Evolutionary conservation across 35 echinoderm and acorn worm species (phyloP).

Genomic region (Stichopus chloronotus): DNA sequence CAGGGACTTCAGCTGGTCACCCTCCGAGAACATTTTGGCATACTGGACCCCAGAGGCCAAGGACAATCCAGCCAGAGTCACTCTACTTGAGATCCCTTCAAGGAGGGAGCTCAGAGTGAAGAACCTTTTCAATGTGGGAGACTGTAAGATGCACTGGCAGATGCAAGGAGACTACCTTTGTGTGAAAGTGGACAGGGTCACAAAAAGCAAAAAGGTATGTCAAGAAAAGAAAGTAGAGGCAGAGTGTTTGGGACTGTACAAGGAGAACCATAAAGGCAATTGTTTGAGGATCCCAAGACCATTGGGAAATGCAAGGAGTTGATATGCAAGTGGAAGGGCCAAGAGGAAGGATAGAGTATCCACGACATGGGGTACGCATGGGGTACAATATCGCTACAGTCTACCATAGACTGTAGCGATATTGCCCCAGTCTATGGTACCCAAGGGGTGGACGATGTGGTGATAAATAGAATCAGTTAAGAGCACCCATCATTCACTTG

Average conservation of each 20-base stretch:
- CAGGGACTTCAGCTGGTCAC: slow-evolving; percentile 98
- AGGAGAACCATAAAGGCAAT: not conserved
- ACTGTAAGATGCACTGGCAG: slow-evolving; percentile 99
- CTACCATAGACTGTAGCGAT: no score
- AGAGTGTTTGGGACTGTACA: not conserved
- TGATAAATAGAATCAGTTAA: no score
- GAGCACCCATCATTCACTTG: no score
- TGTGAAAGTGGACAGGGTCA: slow-evolving; percentile 86
- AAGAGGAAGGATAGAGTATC: no score
- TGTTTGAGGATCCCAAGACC: no score
- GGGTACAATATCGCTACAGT: no score
- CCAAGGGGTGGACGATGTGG: no score
- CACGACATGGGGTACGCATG: no score
- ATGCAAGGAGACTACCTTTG: slow-evolving; percentile 87
- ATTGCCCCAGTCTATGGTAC: no score
- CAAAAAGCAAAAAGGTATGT: slow-evolving; percentile 93
- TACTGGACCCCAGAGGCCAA: slow-evolving; percentile 90
- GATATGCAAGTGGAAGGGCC: no score
- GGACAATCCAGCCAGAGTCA: slow-evolving; percentile 92
- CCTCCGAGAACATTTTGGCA: slow-evolving; percentile 75
- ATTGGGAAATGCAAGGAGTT: no score
- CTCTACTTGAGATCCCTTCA: slow-evolving; percentile 86
- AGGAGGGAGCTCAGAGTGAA: slow-evolving; percentile 88
- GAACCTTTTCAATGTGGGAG: slow-evolving; percentile 94
- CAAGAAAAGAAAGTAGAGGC: not conserved